phyloP scores from a whole-genome alignment of 2,888 invertebrate species.

The Sycophila texana region DNA sequence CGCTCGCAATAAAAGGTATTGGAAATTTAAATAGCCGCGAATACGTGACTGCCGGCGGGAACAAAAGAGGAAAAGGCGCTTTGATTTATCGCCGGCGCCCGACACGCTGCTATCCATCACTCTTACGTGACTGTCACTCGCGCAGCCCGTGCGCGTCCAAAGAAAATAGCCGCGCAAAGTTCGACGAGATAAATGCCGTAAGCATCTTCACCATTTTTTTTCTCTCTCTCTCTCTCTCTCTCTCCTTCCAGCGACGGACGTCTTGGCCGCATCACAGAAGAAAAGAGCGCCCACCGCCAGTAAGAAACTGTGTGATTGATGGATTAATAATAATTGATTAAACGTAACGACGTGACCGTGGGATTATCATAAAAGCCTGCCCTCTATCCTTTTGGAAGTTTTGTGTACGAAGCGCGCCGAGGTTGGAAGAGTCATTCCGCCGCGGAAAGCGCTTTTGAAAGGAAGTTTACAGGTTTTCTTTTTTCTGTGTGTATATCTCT shows the following conservation, averaged over 20 bases:
- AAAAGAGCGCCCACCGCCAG: neutral
- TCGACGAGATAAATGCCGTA: slow-evolving; percentile 36
- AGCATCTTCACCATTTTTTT: neutral
- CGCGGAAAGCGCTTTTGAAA: too few relatives aligned
- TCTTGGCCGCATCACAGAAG: neutral
- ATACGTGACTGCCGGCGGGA: neutral
- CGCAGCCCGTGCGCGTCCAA: neutral
- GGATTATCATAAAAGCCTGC: slow-evolving; percentile 1
- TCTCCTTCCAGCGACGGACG: slow-evolving; percentile 16
- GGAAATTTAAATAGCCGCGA: slow-evolving; percentile 30
- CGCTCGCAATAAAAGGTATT: slow-evolving; percentile 12
- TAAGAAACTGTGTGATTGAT: slow-evolving; percentile 22
- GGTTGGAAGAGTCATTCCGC: neutral
- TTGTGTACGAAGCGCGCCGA: neutral
- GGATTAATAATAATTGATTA: slow-evolving; percentile 36
- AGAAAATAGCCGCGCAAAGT: slow-evolving; percentile 33
- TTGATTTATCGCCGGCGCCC: slow-evolving; percentile 44
- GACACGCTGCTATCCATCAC: slow-evolving; percentile 33
- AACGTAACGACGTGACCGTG: neutral
- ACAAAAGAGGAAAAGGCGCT: slow-evolving; percentile 24
- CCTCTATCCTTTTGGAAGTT: neutral
- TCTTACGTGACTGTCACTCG: slow-evolving; percentile 14
- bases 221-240: neutral
- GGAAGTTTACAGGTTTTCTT: too few relatives aligned
- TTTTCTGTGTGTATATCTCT: too few relatives aligned